These are phyloP conservation scores for Stichopus horrens DNA, from an alignment of 53 echinoderm and acorn worm genomes.

Conservation along the genomic window DNA sequence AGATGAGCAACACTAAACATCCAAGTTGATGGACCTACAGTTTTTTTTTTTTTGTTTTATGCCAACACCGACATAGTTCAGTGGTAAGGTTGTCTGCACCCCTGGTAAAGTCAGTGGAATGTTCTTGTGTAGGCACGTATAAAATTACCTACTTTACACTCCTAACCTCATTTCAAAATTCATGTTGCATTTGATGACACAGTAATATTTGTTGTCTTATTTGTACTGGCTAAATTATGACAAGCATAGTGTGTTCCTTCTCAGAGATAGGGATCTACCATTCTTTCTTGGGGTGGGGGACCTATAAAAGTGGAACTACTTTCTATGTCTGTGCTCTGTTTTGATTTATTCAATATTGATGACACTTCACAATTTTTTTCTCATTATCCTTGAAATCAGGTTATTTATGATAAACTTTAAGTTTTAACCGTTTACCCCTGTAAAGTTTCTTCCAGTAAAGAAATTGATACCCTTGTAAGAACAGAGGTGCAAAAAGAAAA, in stretches of 20 bases:
- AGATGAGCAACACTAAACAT: slow-evolving; percentile 4
- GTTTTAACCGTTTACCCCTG: background rate
- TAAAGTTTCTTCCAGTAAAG: background rate
- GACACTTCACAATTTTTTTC: background rate
- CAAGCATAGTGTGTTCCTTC: background rate
- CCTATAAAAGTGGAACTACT: background rate
- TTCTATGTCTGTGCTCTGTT: background rate
- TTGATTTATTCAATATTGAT: background rate
- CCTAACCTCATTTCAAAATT: no score
- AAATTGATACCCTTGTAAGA: background rate
- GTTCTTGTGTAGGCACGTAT: background rate
- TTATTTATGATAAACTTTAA: slow-evolving; percentile 5
- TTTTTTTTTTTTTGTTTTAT: slow-evolving; percentile 1
- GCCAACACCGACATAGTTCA: slow-evolving; percentile 24
- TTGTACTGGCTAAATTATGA: no score
- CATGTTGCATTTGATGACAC: no score
- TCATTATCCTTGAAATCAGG: slow-evolving; percentile 14
- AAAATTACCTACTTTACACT: no score
- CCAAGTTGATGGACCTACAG: slow-evolving; percentile 16
- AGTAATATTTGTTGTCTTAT: no score
- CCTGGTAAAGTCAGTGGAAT: background rate
- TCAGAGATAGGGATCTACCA: background rate
- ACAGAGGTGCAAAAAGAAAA: background rate
- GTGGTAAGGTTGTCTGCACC: background rate
- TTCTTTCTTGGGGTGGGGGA: background rate